Evolutionary conservation across 2,888 invertebrate species (phyloP).

Genomic region (Chymomyza caudatula): DNA sequence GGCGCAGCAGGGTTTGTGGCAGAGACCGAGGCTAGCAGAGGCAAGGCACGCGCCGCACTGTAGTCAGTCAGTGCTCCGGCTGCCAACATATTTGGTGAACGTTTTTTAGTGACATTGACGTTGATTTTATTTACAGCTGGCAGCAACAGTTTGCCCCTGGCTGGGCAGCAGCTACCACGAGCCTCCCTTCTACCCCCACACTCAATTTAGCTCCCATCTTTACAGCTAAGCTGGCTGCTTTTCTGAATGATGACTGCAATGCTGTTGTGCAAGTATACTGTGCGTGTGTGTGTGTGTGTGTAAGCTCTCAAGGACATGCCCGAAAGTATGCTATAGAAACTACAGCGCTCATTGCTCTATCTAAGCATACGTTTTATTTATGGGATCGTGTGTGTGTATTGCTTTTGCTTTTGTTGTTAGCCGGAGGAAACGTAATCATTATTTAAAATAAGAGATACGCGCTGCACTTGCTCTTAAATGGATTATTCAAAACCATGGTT

Average conservation of each 20-base stretch:
- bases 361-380: not conserved
- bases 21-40: not conserved
- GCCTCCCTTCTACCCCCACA: not conserved
- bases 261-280: slow-evolving; percentile 26
- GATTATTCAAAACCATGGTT: slow-evolving; percentile 59
- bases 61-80: slow-evolving; percentile 18
- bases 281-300: not conserved
- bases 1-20: not conserved
- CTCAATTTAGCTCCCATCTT: too few relatives aligned
- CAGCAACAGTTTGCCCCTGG: slow-evolving; percentile 62
- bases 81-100: slow-evolving; percentile 8
- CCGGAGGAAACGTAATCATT: slow-evolving; percentile 42
- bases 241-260: slow-evolving; percentile 20
- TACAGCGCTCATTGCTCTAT: slow-evolving; percentile 3
- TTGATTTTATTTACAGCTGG: slow-evolving; percentile 63
- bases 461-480: slow-evolving; percentile 49
- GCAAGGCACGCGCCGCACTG: slow-evolving; percentile 6
- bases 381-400: slow-evolving; percentile 4
- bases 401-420: slow-evolving; percentile 14
- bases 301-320: slow-evolving; percentile 55
- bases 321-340: slow-evolving; percentile 42
- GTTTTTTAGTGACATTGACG: slow-evolving; percentile 33
- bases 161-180: slow-evolving; percentile 4
- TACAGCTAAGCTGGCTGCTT: slow-evolving; percentile 12
- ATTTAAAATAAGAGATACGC: slow-evolving; percentile 51